phyloP scores from a whole-genome alignment of 1,140 invertebrate genomes.

The Galendromus occidentalis region DNA sequence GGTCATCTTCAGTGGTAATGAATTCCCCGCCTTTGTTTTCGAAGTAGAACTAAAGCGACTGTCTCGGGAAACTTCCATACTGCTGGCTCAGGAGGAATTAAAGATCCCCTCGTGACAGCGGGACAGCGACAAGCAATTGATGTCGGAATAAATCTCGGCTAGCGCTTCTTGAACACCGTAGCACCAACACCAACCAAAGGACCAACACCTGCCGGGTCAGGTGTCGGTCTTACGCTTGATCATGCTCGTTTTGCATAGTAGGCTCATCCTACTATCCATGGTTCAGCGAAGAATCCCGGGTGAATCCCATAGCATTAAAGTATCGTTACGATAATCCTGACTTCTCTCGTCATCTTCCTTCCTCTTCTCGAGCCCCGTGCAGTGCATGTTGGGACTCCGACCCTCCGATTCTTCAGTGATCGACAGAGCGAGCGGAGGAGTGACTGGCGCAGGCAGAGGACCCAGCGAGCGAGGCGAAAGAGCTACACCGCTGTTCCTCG shows the following conservation, averaged over 20 bases:
- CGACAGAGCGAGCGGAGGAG: neutral
- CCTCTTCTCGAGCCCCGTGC: neutral
- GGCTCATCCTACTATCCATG: neutral
- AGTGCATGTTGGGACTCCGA: neutral
- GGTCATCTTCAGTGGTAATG: too few species aligned
- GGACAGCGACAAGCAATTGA: neutral
- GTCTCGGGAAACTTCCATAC: too few species aligned
- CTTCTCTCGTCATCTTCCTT: neutral
- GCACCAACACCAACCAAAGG: neutral
- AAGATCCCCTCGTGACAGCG: neutral
- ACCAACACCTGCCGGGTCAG: constrained; percentile 2
- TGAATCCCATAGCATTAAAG: neutral
- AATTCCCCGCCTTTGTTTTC: too few species aligned
- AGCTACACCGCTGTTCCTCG: neutral
- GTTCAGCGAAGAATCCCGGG: neutral
- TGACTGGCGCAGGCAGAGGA: neutral
- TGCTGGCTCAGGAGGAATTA: neutral
- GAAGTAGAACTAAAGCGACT: too few species aligned
- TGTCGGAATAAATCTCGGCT: neutral
- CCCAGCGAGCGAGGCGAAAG: neutral
- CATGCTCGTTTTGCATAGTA: neutral
- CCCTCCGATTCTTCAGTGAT: neutral
- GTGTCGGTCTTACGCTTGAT: neutral
- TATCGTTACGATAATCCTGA: constrained; percentile 8
- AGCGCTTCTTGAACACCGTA: neutral